These are phyloP conservation scores for Lycia hirtaria DNA, from an alignment of 2,888 invertebrate species.

Conservation along the genomic window DNA sequence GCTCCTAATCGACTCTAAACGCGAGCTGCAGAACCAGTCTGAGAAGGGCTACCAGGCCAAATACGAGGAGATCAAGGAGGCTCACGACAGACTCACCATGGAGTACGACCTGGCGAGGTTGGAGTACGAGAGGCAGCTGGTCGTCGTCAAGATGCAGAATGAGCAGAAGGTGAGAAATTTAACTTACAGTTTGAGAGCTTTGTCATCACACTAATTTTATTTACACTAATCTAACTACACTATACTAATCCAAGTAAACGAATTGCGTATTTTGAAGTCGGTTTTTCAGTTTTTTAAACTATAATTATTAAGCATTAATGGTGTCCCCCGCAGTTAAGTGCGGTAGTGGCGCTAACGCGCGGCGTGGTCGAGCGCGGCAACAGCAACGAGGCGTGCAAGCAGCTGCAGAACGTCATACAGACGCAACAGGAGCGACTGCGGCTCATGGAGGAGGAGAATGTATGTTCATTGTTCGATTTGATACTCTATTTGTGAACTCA, in stretches of 20 bases:
- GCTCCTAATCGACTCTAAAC: constrained; percentile 80
- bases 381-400: constrained; percentile 68
- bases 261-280: too few species aligned
- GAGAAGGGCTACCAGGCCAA: constrained; percentile 78
- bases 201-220: too few species aligned
- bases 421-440: constrained; percentile 72
- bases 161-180: constrained; percentile 84
- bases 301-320: neutral
- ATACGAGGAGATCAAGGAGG: constrained; percentile 81
- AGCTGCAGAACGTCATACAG: constrained; percentile 73
- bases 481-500: neutral
- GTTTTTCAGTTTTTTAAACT: neutral
- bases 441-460: constrained; percentile 74
- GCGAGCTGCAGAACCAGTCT: constrained; percentile 78
- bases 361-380: constrained; percentile 67
- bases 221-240: too few species aligned
- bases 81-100: constrained; percentile 72
- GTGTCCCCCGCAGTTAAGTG: constrained; percentile 58
- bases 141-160: constrained; percentile 83
- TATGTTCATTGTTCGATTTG: constrained; percentile 48
- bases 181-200: too few species aligned
- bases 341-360: constrained; percentile 71
- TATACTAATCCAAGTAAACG: too few species aligned
- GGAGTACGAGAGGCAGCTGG: constrained; percentile 82
- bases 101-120: constrained; percentile 78